Percentiles rank a stretch among this genome's conserved stretches.
These are phyloP conservation scores for Bibio marci DNA, from an alignment of 2,888 invertebrate species.

Conservation along the genomic window DNA sequence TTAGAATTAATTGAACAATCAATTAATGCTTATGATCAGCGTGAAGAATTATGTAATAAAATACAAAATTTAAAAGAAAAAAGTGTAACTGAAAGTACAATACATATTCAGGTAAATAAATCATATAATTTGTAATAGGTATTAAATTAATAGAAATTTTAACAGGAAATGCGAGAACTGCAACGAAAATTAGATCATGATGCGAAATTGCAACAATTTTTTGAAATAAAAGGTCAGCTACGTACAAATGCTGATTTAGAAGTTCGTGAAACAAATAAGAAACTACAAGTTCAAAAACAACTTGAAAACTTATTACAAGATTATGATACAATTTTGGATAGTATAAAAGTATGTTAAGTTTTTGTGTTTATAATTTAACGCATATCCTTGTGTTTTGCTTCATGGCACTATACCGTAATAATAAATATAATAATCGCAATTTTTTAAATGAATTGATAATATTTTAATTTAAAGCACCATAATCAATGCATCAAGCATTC, in stretches of 20 bases:
- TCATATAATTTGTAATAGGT: too few relatives aligned
- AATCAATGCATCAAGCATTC: too few relatives aligned
- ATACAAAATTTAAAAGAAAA: slow-evolving; percentile 63
- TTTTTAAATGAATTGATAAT: too few relatives aligned
- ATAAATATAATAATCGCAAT: too few relatives aligned
- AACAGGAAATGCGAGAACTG: slow-evolving; percentile 71
- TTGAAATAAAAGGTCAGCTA: slow-evolving; percentile 69
- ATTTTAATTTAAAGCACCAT: too few relatives aligned
- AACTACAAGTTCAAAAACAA: slow-evolving; percentile 44
- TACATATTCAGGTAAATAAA: slow-evolving; percentile 36
- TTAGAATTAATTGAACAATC: slow-evolving; percentile 77
- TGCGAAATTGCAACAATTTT: slow-evolving; percentile 65
- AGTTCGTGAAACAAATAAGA: slow-evolving; percentile 53
- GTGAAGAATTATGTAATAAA: slow-evolving; percentile 67
- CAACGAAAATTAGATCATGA: slow-evolving; percentile 75
- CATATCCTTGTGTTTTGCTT: too few relatives aligned
- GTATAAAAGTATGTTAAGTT: slow-evolving; percentile 40
- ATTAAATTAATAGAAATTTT: not conserved
- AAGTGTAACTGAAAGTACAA: slow-evolving; percentile 50
- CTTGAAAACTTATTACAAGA: slow-evolving; percentile 53
- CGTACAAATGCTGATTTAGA: slow-evolving; percentile 57
- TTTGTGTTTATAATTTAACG: too few relatives aligned
- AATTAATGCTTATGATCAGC: slow-evolving; percentile 73
- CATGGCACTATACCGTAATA: too few relatives aligned
- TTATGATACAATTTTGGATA: slow-evolving; percentile 57